Percentiles rank a stretch among this genome's conserved stretches.
Conservation (phyloP, 2,888 invertebrate genomes). For the Pasiphila rectangulata region DNA sequence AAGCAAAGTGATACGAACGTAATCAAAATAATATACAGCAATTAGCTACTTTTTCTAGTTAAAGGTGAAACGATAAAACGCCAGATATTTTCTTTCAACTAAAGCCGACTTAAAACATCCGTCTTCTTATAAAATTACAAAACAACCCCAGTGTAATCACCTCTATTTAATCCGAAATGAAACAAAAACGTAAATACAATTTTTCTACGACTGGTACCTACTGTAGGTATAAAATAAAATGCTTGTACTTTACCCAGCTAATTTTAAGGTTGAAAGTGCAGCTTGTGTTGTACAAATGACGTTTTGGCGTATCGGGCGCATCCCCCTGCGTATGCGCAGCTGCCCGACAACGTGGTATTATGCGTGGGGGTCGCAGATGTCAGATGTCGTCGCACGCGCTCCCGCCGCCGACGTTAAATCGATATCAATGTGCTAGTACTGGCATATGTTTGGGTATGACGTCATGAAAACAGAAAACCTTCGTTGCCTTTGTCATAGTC, state of each 20-base stretch:
- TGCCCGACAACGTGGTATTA: conserved; percentile 62
- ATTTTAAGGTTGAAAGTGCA: conserved; percentile 20
- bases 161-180: conserved; percentile 27
- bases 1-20: no score
- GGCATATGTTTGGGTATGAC: conserved; percentile 32
- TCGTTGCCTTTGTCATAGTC: neutral
- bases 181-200: conserved; percentile 22
- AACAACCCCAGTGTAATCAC: conserved; percentile 31
- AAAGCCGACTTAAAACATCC: conserved; percentile 31
- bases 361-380: conserved; percentile 78
- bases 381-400: conserved; percentile 69
- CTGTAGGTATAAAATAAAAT: neutral
- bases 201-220: conserved; percentile 16
- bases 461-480: conserved; percentile 25
- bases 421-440: conserved; percentile 46
- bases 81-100: conserved; percentile 14
- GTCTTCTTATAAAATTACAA: conserved; percentile 27
- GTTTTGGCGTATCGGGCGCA: conserved; percentile 28
- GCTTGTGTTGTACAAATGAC: conserved; percentile 18
- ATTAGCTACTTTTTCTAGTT: conserved; percentile 1
- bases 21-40: conserved; percentile 3
- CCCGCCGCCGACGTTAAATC: conserved; percentile 50
- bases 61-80: conserved; percentile 21
- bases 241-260: neutral
- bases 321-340: conserved; percentile 53